Conservation (phyloP, 2,888 invertebrate genomes). For the Mycogona germanica region DNA sequence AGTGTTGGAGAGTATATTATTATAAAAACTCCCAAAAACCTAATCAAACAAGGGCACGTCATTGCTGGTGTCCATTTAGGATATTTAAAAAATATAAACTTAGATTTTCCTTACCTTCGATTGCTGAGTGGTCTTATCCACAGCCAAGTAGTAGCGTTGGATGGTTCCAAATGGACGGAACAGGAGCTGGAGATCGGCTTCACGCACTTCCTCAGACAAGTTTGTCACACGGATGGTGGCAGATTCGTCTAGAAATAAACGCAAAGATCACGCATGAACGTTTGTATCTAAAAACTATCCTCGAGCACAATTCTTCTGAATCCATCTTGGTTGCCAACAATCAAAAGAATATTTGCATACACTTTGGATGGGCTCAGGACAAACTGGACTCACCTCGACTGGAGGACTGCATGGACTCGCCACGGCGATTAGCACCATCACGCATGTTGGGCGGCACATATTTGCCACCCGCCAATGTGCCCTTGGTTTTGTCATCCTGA, state of each 20-base stretch:
- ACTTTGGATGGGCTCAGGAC: no score
- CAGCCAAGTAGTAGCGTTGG: constrained; percentile 87
- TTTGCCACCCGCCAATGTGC: constrained; percentile 34
- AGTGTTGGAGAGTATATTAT: neutral
- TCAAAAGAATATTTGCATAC: no score
- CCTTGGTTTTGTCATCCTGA: constrained; percentile 25
- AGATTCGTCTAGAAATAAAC: constrained; percentile 43
- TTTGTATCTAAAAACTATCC: no score
- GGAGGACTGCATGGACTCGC: constrained; percentile 49
- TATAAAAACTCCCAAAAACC: neutral
- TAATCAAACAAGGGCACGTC: neutral
- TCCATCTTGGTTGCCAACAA: no score
- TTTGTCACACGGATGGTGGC: constrained; percentile 96
- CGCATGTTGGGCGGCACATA: constrained; percentile 75
- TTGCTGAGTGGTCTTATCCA: constrained; percentile 52
- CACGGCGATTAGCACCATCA: constrained; percentile 65
- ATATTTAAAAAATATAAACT: neutral
- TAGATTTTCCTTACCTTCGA: constrained; percentile 35
- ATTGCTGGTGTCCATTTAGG: neutral
- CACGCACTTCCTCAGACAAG: constrained; percentile 83
- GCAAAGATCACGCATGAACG: neutral
- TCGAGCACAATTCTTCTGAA: no score
- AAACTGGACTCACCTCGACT: constrained; percentile 30
- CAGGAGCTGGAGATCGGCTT: constrained; percentile 88
- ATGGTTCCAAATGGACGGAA: constrained; percentile 89